Base-by-base conservation (phyloP, 92 coral and sea anemone genomes). In the Heteractis magnifica region DNA sequence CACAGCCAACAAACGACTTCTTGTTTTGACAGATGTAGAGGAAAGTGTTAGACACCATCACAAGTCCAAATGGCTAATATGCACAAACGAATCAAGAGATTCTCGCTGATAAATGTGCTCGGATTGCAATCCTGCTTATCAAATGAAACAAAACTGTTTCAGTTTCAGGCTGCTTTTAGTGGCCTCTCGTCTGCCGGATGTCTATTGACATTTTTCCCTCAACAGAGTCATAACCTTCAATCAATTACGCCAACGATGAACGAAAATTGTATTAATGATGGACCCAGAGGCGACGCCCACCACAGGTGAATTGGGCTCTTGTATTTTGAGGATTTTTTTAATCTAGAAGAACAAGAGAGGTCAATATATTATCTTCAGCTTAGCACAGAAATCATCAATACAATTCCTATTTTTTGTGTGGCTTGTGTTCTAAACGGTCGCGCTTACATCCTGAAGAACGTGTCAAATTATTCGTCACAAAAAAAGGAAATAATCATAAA, bases 181-280 rank as follows among this genome's bases (percentile, higher is more conserved):
- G 20, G 71, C 78, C 82, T 85, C 83, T 85, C 72, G 74, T 56
- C 76, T 26, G 53, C 88, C 88, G 88, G 88, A 85, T 77, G 83
- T 72, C 49, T 56, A 52, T 77, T 85, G 88, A 77, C 83, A 85
- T 78, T 85, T 71, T 85, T 65, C 48, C 83, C 88, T 77, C 82
- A 52, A 65, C 88, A 77, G 72, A 78, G 83, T 70, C 48, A 77
- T 68, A 77, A 78, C 83, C 65, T 85, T 70, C 62, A 70, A 85
- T 85, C 83, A 77, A 85, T 85, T 77, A 85, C 88, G 62, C 83
- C 56, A 65, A 64, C 34, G 76, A 53, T 56, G 87, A 65, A 20
- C 76, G 80, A 76, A 51, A 68, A 52, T 74, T 58, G 81, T 7
- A 68, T 75, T 73, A 60, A 56, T 83, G 72, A 83, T 75, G 75